Evolutionary conservation across 1,140 invertebrate genomes (phyloP), one percentile per base, ranked within the genome.

Genomic region (Hermatobates lingyangjiaoensis): DNA sequence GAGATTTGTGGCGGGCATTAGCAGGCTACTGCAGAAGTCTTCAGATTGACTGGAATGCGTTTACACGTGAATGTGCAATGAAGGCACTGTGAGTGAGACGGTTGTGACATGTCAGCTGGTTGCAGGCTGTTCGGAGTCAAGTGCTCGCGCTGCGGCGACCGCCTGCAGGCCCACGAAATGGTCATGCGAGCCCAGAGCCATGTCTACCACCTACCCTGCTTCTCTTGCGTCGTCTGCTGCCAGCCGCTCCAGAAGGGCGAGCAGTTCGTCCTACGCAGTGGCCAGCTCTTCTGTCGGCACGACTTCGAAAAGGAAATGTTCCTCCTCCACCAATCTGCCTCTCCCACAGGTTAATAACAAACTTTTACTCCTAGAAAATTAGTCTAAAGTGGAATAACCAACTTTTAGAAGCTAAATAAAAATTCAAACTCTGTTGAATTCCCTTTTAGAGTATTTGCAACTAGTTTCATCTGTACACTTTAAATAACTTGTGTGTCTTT

Each of bases 231-330:
- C 50, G 83, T 87, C 55, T 98, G 93, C 67, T 87, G 88, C 38
- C 83, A 92, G 56, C 84, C 83, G 0, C 71, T 97, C 10, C 87
- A 91, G 63, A 90, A 93, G 68, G 93, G 94, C 2, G 91, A 97
- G 60, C 88, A 96, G 62, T 97, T 91, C 64, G 83, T 95, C 21
- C 73, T 96, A 27, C 73, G 88, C 24, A 87, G 87, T 21, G 89
- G 89, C 0, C 90, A 95, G 62, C 77, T 96, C 40, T 89, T 95
- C 63, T 98, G 94, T 68, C 71, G 89, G 45, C 74, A 82, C 51
- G 87, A 93, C 64, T 80, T 80, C 60, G 90, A 96, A 66, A 93
- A 93, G 65, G 90, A 96, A 68, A 76, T 90, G 68, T 88, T 81
- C 62, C 65, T 92, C 52, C 73, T 86, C 63, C 83, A 91, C 68